Evolutionary conservation across 2,113 vertebrate species (phyloP), one percentile per base, ranked within the genome.

Genomic region (Promerops cafer): DNA sequence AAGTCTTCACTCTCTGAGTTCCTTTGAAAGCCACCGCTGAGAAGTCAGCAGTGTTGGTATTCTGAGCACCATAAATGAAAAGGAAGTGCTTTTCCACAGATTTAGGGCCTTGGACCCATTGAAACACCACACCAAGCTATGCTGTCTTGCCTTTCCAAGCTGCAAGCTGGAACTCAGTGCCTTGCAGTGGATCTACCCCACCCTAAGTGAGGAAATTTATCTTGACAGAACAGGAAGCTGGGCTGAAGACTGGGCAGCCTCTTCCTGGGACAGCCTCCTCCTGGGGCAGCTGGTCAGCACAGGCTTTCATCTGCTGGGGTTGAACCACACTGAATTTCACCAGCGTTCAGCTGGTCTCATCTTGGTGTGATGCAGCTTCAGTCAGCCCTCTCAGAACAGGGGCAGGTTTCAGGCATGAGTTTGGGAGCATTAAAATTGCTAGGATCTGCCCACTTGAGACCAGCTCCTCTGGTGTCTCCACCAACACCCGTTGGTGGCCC

Each of bases 401-500:
- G 28, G 2, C 24, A 52, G 44, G 33, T 42, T 54, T 33, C 69
- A 90, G 52, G 16, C 39, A 11, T 9, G 49, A 53, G 16, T 78
- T 19, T 57, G 65, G 47, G 37, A 82, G n/a, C 47, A 31, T 28
- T 57, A 66, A 88, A 85, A 66, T 63, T 40, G 24, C 47, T 13
- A 8, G 35, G 56, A 75, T 31, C 4, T 4, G 1, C 37, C 21
- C 22, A 7, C 3, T 49, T 69, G 31, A n/a, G 20, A 33, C 6
- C 6, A 5, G n/a, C 31, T 88, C 20, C 61, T 90, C 45, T 1
- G 6, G 44, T 10, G 1, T 75, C 63, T 26, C 11, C 37, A 31
- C 31, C 66, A 54, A 2, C 0, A 0, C 52, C 44, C 13, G 1
- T 22, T 71, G 88, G 35, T 1, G 7, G 30, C 42, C 18, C 49